phyloP scores from a whole-genome alignment of 1,140 invertebrate species.

The Mizuhopecten yessoensis region DNA sequence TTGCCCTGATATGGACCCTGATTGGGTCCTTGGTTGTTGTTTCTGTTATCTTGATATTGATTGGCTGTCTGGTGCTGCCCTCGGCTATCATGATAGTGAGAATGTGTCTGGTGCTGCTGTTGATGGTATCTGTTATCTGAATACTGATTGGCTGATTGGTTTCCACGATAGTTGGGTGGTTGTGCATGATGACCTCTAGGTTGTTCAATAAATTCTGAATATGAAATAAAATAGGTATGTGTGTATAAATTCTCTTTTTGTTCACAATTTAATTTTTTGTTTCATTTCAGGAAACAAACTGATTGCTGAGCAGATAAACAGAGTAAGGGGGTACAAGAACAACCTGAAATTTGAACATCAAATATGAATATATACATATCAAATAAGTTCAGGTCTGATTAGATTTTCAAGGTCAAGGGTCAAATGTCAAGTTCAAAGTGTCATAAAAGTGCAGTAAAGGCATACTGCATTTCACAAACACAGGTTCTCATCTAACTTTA shows the following conservation, averaged over 20 bases:
- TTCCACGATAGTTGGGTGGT: constrained; percentile 44
- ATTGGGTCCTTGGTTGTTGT: background rate
- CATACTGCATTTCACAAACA: no score
- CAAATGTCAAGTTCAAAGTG: no score
- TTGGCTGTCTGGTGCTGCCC: constrained; percentile 45
- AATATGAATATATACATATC: no score
- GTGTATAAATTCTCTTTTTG: background rate
- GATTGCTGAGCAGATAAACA: no score
- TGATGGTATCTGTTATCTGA: constrained; percentile 42
- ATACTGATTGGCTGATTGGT: constrained; percentile 37
- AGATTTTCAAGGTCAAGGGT: no score
- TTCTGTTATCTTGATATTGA: constrained; percentile 25
- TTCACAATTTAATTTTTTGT: constrained; percentile 39
- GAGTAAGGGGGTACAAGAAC: no score
- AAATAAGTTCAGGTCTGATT: no score
- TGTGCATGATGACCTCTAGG: constrained; percentile 41
- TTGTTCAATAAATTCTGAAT: constrained; percentile 26
- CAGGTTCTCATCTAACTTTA: no score
- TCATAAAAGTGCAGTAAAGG: no score
- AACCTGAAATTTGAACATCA: no score
- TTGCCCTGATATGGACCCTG: background rate
- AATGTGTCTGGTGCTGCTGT: background rate
- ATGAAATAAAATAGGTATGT: background rate
- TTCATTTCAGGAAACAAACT: background rate
- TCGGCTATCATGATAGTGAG: background rate